These are phyloP conservation scores for Aurelia sp. DNA, from an alignment of 30 jellyfish, hydroid and myxozoan species.

Conservation along the genomic window DNA sequence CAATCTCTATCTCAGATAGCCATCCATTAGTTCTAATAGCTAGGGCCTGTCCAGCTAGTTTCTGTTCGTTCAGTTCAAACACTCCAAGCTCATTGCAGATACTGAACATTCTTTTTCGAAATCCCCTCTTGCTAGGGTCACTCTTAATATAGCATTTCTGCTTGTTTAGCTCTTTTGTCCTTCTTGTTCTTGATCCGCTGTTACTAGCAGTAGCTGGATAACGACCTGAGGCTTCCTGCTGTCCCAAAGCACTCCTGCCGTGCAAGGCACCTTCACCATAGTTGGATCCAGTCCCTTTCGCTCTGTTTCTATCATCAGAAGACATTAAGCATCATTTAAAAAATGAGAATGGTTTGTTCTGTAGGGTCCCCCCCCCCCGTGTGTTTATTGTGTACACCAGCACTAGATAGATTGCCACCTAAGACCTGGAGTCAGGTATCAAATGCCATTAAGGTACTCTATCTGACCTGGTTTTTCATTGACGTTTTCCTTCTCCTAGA, in stretches of 20 bases:
- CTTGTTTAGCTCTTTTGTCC: conserved; percentile 39
- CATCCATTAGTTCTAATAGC: conserved; percentile 31
- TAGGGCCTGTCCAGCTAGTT: conserved; percentile 44
- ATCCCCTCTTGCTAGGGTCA: conserved; percentile 44
- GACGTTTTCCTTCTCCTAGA: no score
- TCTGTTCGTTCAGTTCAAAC: conserved; percentile 40
- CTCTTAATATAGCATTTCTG: conserved; percentile 38
- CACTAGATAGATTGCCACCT: conserved; percentile 52
- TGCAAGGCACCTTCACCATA: conserved; percentile 42
- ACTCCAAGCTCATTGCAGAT: conserved; percentile 36
- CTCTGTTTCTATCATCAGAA: conserved; percentile 41
- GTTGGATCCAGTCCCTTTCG: conserved; percentile 54
- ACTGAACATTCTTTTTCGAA: conserved; percentile 28
- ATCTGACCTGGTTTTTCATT: no score
- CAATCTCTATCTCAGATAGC: conserved; percentile 30
- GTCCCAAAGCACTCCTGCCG: conserved; percentile 57
- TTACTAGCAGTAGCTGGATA: conserved; percentile 54
- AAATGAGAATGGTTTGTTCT: conserved; percentile 35
- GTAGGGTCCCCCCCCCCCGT: conserved; percentile 32
- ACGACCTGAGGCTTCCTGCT: conserved; percentile 48
- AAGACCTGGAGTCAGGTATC: conserved; percentile 20
- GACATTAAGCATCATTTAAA: conserved; percentile 18
- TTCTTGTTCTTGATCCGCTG: conserved; percentile 35
- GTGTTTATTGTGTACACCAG: conserved; percentile 48
- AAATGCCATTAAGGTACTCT: conserved; percentile 2